phyloP scores from a whole-genome alignment of 2,888 invertebrate species.

The Nemotelus nigrinus region DNA sequence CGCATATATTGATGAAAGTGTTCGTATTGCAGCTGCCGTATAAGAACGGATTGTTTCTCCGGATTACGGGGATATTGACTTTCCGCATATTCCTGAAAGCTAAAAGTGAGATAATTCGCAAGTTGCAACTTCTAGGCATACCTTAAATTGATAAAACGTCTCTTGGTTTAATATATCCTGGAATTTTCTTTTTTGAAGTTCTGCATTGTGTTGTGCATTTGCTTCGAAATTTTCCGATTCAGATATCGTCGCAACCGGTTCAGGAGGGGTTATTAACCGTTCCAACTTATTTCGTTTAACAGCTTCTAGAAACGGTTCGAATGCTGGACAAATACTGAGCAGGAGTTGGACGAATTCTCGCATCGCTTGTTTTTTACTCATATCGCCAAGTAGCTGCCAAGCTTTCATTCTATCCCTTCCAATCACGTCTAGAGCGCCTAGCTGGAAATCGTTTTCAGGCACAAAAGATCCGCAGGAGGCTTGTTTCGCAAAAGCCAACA shows the following conservation, averaged over 20 bases:
- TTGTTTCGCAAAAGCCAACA: conserved; percentile 94
- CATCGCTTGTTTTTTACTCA: conserved; percentile 89
- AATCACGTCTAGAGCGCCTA: conserved; percentile 95
- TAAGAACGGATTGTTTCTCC: conserved; percentile 91
- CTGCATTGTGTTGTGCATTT: conserved; percentile 57
- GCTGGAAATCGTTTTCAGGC: conserved; percentile 76
- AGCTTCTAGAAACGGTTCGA: conserved; percentile 90
- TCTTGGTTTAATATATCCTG: conserved; percentile 97
- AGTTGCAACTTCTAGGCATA: conserved; percentile 46
- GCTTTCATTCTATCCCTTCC: conserved; percentile 91
- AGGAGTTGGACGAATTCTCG: conserved; percentile 89
- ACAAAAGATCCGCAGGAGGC: conserved; percentile 85
- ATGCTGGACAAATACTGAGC: conserved; percentile 87
- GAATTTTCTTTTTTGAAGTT: conserved; percentile 74
- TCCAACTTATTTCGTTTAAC: conserved; percentile 81
- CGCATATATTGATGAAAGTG: conserved; percentile 99
- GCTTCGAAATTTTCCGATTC: background rate
- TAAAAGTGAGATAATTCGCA: background rate
- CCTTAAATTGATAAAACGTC: conserved; percentile 87
- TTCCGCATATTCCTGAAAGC: conserved; percentile 79
- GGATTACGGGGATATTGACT: conserved; percentile 89
- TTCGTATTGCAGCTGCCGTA: conserved; percentile 95
- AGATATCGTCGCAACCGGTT: too few relatives aligned
- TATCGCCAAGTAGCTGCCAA: conserved; percentile 91
- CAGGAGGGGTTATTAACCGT: conserved; percentile 54